Percentiles rank a stretch among this genome's conserved stretches.
These are phyloP conservation scores for Pinctada fucata DNA, from an alignment of 2,888 invertebrate species.

Conservation along the genomic window DNA sequence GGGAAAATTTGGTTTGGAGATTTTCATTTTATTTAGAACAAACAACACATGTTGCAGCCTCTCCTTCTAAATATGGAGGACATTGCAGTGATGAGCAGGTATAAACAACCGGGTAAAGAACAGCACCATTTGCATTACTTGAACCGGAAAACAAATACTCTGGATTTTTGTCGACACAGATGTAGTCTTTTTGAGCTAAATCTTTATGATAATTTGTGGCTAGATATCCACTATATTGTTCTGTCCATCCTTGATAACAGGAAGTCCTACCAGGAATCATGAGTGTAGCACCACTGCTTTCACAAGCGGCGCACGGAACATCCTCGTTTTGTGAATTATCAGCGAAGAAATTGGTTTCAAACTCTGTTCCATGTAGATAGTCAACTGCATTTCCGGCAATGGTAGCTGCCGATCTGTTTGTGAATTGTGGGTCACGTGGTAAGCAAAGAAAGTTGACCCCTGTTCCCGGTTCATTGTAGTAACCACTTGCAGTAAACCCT, in stretches of 20 bases:
- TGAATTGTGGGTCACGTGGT: constrained; percentile 34
- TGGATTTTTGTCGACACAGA: constrained; percentile 50
- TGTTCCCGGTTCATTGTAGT: constrained; percentile 8
- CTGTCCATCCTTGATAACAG: constrained; percentile 51
- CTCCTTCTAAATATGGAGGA: constrained; percentile 47
- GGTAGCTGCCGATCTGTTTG: no score
- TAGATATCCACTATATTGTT: constrained; percentile 53
- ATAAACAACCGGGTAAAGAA: constrained; percentile 46
- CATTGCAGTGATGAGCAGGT: constrained; percentile 55
- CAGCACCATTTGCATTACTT: constrained; percentile 34
- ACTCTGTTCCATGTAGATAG: constrained; percentile 35
- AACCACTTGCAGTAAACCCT: constrained; percentile 33
- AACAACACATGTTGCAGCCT: constrained; percentile 52
- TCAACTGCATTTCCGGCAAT: constrained; percentile 14
- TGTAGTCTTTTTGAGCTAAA: constrained; percentile 21
- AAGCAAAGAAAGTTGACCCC: constrained; percentile 35
- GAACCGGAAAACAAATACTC: constrained; percentile 34
- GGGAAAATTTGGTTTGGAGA: no score
- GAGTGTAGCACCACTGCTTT: neutral
- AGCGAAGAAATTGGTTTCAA: constrained; percentile 4
- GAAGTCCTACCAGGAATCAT: constrained; percentile 40
- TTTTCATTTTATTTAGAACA: constrained; percentile 32
- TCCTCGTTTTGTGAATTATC: constrained; percentile 21
- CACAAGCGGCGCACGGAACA: constrained; percentile 36
- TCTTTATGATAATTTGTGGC: constrained; percentile 40